phyloP scores from a whole-genome alignment of 2,888 invertebrate genomes.

The Augochlorella aurata region DNA sequence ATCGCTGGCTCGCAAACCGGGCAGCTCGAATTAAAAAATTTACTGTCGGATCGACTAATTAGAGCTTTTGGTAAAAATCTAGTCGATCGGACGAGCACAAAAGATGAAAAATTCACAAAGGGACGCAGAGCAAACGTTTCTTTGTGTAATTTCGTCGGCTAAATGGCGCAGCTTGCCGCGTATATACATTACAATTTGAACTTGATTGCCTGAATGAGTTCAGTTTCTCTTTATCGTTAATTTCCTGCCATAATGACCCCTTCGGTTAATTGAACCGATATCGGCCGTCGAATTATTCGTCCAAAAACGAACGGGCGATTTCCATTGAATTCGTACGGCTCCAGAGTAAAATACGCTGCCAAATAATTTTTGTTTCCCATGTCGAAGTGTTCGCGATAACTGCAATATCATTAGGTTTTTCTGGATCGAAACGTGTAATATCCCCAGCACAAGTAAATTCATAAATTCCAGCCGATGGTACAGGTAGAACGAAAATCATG shows the following conservation, averaged over 20 bases:
- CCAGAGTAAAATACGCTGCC: not conserved
- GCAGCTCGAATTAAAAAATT: not conserved
- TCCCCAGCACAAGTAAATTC: not conserved
- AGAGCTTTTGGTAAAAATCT: slow-evolving; percentile 4
- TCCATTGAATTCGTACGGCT: not conserved
- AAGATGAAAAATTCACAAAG: slow-evolving; percentile 30
- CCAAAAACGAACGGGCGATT: slow-evolving; percentile 33
- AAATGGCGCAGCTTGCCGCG: not conserved
- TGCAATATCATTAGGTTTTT: not conserved
- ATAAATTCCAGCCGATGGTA: not conserved
- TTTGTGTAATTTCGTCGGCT: slow-evolving; percentile 8
- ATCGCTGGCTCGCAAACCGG: not conserved
- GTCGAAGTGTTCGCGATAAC: not conserved
- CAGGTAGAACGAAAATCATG: not conserved
- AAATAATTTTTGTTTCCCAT: slow-evolving; percentile 25
- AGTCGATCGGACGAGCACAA: not conserved
- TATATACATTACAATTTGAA: slow-evolving; percentile 20
- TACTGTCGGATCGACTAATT: not conserved
- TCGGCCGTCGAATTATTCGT: slow-evolving; percentile 33
- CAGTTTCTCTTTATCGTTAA: slow-evolving; percentile 34
- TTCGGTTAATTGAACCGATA: slow-evolving; percentile 33
- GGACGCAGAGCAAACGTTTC: slow-evolving; percentile 1
- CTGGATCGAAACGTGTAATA: not conserved
- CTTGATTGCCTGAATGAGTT: slow-evolving; percentile 26
- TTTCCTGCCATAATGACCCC: slow-evolving; percentile 28